Base-by-base conservation (phyloP, 2,113 vertebrate genomes). In the Cheilinus undulatus region DNA sequence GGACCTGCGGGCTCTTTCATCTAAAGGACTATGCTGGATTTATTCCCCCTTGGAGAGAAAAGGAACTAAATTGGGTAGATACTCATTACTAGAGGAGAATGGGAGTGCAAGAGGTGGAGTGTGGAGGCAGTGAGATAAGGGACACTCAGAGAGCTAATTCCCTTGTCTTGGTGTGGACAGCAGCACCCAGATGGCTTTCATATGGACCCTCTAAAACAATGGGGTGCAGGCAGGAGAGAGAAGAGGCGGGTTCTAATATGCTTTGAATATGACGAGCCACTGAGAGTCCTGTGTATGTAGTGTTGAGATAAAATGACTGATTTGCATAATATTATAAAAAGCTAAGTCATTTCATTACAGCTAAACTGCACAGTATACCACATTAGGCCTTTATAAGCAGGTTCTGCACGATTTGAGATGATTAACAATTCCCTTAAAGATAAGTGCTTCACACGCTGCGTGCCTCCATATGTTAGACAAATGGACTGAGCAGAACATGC, bases 31-130 rank as follows among this genome's bases (percentile, higher is more conserved):
- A 69, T 45, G 83, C 83, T 73, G 87, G 87, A 93, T 93, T 90
- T 90, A 91, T 92, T 88, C 80, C 84, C 89, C 84, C 76, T 70
- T 57, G 64, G 88, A 92, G 88, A 88, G 86, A 85, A 86, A 83
- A 83, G 52, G 69, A 87, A 86, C 82, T 91, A 92, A 93, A 93
- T 93, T 93, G 92, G 89, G 88, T 88, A 90, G 91, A 89, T 90
- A 91, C 80, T 94, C 92, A 93, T 94, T 95, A 94, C 89, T 65
- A 64, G 78, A 90, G 81, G 84, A 93, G 91, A 94, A 92, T 91
- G 84, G 85, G 84, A 90, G 86, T 82, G 73, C 81, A 82, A 62
- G 49, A 89, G 86, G 89, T 82, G 84, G 87, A 84, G 88, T 76
- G 85, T 90, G 89, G 89, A 84, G 84, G 89, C 78, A 52, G 82